These are phyloP conservation scores for Caenorhabditis remanei DNA, from an alignment of 1,140 invertebrate genomes.

Conservation along the genomic window DNA sequence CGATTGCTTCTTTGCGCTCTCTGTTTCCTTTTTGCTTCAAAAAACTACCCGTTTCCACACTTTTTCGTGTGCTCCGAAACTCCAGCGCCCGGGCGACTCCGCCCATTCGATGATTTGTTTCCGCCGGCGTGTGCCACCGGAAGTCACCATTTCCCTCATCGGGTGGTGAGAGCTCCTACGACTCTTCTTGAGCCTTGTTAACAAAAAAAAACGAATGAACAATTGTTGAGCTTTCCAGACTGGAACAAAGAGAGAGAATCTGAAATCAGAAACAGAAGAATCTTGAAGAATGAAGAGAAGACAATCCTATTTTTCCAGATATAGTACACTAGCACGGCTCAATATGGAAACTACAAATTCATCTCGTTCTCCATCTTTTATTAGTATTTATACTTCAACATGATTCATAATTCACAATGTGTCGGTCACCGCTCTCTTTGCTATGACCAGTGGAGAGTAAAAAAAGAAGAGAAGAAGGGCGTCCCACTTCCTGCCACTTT, in stretches of 20 bases:
- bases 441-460: constrained; percentile 2
- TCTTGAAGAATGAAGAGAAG: background rate
- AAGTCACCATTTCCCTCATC: constrained; percentile 47
- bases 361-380: background rate
- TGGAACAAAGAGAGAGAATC: background rate
- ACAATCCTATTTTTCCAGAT: background rate
- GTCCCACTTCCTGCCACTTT: constrained; percentile 46
- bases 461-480: constrained; percentile 18
- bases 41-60: constrained; percentile 51
- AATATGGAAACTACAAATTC: background rate
- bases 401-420: constrained; percentile 46
- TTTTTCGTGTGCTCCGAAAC: constrained; percentile 37
- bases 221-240: constrained; percentile 9
- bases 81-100: constrained; percentile 32
- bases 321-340: too few species aligned
- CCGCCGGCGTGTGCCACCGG: constrained; percentile 44
- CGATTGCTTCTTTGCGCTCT: constrained; percentile 52
- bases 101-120: constrained; percentile 49
- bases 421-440: constrained; percentile 28
- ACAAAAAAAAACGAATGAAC: constrained; percentile 18
- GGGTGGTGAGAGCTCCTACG: constrained; percentile 9
- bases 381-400: background rate
- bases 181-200: constrained; percentile 19
- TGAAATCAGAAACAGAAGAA: background rate
- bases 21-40: constrained; percentile 46